Base-by-base conservation (phyloP, 2,888 invertebrate genomes). In the Drosophila anceps region DNA sequence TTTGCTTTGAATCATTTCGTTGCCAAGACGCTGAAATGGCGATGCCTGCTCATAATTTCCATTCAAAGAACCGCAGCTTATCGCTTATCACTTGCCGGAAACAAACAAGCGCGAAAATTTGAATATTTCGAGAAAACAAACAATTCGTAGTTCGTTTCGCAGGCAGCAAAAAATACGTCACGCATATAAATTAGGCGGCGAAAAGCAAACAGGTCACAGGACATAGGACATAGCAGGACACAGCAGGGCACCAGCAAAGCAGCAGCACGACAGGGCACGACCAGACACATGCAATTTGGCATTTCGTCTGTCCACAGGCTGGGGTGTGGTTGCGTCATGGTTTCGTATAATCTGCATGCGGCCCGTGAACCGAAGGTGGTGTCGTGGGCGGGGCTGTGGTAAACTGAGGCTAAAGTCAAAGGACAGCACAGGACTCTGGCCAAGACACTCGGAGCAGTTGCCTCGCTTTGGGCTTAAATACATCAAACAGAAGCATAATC, bases 401-500 rank as follows among this genome's bases (percentile, higher is more conserved):
- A 67, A 62, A 60, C 43, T 51, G 58, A 59, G 50, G 51, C 51
- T 15, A 35, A 59, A 60, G 60, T 60, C 63, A 63, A 41, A 58
- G 29, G 31, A 54, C 37, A n/a, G 41, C 48, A 41, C n/a, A 48
- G 63, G 43, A 71, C 60, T 66, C 43, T 54, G 58, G 69, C 67
- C 65, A 59, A 69, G 60, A 63, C 66, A 66, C 59, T 76, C 33
- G 54, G 46, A 77, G 70, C 81, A 62, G 66, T 77, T 64, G 66
- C 48, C 20, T n/a, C 68, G 79, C 63, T 67, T 73, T 64, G 67
- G 76, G 78, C 78, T 84, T 82, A 82, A 86, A 82, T 76, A 87
- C 87, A 84, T 84, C 82, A 84, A 84, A 84, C 84, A 84, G 81
- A 87, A 82, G 69, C 81, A 82, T 84, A 84, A 87, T 87, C 88